These are phyloP conservation scores for Drosophila lini DNA, from an alignment of 1,140 invertebrate genomes.

Conservation along the genomic window DNA sequence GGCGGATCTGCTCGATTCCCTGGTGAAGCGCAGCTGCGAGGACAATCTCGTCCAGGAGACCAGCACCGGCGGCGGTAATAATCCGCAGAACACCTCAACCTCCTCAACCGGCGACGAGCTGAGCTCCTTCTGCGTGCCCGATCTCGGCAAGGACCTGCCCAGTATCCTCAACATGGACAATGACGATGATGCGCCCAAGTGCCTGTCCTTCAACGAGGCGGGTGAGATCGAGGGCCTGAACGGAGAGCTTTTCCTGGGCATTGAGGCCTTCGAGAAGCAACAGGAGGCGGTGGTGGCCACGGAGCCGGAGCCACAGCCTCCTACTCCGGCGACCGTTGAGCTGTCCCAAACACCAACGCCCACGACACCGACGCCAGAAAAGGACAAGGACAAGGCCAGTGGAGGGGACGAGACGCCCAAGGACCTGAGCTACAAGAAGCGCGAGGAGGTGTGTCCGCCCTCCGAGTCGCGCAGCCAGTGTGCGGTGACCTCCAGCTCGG, in stretches of 20 bases:
- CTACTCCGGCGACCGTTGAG: slow-evolving; percentile 57
- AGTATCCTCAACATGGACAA: slow-evolving; percentile 81
- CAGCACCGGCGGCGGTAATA: slow-evolving; percentile 35
- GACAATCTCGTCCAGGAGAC: slow-evolving; percentile 84
- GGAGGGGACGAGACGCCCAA: slow-evolving; percentile 85
- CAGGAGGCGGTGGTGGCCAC: slow-evolving; percentile 41
- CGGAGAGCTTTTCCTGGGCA: slow-evolving; percentile 75
- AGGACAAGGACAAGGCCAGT: slow-evolving; percentile 9
- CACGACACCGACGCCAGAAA: slow-evolving; percentile 37
- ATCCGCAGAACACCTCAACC: slow-evolving; percentile 6
- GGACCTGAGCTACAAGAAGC: slow-evolving; percentile 86
- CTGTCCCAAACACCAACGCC: slow-evolving; percentile 49
- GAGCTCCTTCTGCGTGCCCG: slow-evolving; percentile 84
- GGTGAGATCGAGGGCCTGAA: slow-evolving; percentile 82
- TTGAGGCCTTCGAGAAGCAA: slow-evolving; percentile 76
- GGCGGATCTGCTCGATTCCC: slow-evolving; percentile 85
- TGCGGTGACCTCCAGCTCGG: slow-evolving; percentile 78
- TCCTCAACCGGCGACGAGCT: slow-evolving; percentile 20
- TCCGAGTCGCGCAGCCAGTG: slow-evolving; percentile 81
- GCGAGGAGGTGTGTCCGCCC: slow-evolving; percentile 78
- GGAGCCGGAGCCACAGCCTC: slow-evolving; percentile 26
- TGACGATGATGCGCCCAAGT: slow-evolving; percentile 85
- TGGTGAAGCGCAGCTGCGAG: slow-evolving; percentile 87
- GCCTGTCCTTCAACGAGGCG: slow-evolving; percentile 82
- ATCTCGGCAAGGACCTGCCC: slow-evolving; percentile 84